phyloP scores from a whole-genome alignment of 2,113 vertebrate species.

The Amblyopsis rosae region DNA sequence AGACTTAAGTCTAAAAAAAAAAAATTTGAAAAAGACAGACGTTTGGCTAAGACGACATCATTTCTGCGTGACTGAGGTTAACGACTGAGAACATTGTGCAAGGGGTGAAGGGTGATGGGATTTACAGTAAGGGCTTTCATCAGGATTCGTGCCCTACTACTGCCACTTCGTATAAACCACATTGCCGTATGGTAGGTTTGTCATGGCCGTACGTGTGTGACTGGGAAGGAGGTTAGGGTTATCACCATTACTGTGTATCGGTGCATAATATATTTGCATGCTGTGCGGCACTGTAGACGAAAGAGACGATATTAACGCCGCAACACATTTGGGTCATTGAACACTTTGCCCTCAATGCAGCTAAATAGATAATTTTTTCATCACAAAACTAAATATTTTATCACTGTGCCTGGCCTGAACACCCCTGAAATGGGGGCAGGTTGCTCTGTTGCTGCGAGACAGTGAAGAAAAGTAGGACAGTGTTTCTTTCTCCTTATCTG shows the following conservation, averaged over 20 bases:
- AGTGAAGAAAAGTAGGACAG: constrained; percentile 50
- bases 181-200: constrained; percentile 23
- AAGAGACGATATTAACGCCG: neutral
- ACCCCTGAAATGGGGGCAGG: constrained; percentile 54
- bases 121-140: constrained; percentile 50
- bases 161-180: constrained; percentile 62
- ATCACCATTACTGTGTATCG: neutral
- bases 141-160: constrained; percentile 63
- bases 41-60: neutral
- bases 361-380: constrained; percentile 21
- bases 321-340: neutral
- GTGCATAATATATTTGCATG: neutral
- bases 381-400: constrained; percentile 53
- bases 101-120: constrained; percentile 16
- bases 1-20: too few species aligned
- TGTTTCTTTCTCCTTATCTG: constrained; percentile 10
- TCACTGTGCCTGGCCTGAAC: constrained; percentile 9
- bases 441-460: constrained; percentile 40
- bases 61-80: constrained; percentile 10
- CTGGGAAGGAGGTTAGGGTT: constrained; percentile 3
- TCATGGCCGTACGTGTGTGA: constrained; percentile 6
- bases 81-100: neutral
- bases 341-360: neutral
- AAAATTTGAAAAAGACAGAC: too few species aligned
- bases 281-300: neutral